A percentile compares a stretch with the other conserved stretches of the same genome.
Evolutionary conservation across 2,888 invertebrate genomes (phyloP).

Genomic region (Parnassius apollo): DNA sequence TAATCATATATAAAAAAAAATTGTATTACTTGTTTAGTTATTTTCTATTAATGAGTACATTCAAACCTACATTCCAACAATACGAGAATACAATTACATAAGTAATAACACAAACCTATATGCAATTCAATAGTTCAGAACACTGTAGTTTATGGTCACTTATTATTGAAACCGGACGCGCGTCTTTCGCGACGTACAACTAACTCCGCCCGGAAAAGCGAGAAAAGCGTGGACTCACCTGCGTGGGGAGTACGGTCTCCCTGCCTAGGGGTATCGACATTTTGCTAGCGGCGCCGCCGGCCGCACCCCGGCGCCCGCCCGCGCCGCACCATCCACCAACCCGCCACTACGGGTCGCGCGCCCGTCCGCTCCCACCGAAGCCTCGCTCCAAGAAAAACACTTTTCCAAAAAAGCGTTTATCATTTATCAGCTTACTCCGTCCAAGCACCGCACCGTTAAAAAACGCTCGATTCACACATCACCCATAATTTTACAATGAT

Average conservation of each 20-base stretch:
- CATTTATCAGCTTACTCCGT: slow-evolving; percentile 40
- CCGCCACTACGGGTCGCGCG: slow-evolving; percentile 54
- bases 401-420: slow-evolving; percentile 56
- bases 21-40: too few species aligned
- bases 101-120: slow-evolving; percentile 24
- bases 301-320: slow-evolving; percentile 78
- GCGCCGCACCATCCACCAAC: slow-evolving; percentile 74
- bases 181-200: slow-evolving; percentile 17
- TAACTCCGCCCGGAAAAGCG: slow-evolving; percentile 36
- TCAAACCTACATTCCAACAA: slow-evolving; percentile 9
- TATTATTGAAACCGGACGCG: slow-evolving; percentile 18
- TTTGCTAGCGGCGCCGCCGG: slow-evolving; percentile 78
- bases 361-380: slow-evolving; percentile 51
- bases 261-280: slow-evolving; percentile 80
- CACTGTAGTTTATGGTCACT: slow-evolving; percentile 21
- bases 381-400: slow-evolving; percentile 70
- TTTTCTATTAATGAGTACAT: too few species aligned
- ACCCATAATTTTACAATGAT: slow-evolving; percentile 46
- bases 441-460: slow-evolving; percentile 40
- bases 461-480: slow-evolving; percentile 44
- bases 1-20: too few species aligned
- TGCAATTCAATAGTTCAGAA: slow-evolving; percentile 8
- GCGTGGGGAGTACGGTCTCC: slow-evolving; percentile 76
- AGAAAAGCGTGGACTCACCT: slow-evolving; percentile 65
- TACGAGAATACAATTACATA: slow-evolving; percentile 15